Evolutionary conservation across 2,888 invertebrate genomes (phyloP), one percentile per base, ranked within the genome.

Genomic region (Acronicta alni): DNA sequence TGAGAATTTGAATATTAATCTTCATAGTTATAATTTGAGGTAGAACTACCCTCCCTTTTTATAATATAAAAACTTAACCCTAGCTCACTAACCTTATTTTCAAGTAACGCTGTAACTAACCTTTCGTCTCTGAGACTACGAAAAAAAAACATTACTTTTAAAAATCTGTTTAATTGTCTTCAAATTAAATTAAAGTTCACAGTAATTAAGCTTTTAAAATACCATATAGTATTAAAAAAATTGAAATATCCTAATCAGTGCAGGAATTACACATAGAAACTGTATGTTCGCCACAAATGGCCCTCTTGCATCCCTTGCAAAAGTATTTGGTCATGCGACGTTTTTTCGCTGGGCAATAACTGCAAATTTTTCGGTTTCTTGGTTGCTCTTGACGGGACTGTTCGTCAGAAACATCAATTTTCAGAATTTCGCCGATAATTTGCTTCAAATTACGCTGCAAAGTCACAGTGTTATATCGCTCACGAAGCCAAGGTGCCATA

Each of bases 1-100:
- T 72, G 60, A 56, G 63, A 61, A 72, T 69, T 59, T 57, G 58
- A 52, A 35, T 41, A 45, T 38, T 43, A n/a, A 3, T 20, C 20
- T 20, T 20, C 20, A 20, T 20, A 20, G 20, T 20, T 20, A 20
- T 20, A 20, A n/a, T n/a, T n/a, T n/a, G n/a, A n/a, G n/a, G n/a
- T n/a, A n/a, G n/a, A n/a, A n/a, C n/a, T n/a, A n/a, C n/a, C n/a
- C n/a, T n/a, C n/a, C n/a, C n/a, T n/a, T n/a, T n/a, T n/a, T n/a
- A n/a, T n/a, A n/a, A n/a, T n/a, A n/a, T n/a, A n/a, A n/a, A n/a
- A n/a, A n/a, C n/a, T 3, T 23, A 23, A 23, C 20, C 5, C 20
- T 20, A 20, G 20, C 20, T 20, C 20, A 20, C 20, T 20, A 20
- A 20, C 20, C 20, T 20, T 20, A 20, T 20, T 20, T 20, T 2